These are phyloP conservation scores for Ellobius talpinus DNA, from an alignment of 2,113 vertebrate genomes.

Conservation along the genomic window DNA sequence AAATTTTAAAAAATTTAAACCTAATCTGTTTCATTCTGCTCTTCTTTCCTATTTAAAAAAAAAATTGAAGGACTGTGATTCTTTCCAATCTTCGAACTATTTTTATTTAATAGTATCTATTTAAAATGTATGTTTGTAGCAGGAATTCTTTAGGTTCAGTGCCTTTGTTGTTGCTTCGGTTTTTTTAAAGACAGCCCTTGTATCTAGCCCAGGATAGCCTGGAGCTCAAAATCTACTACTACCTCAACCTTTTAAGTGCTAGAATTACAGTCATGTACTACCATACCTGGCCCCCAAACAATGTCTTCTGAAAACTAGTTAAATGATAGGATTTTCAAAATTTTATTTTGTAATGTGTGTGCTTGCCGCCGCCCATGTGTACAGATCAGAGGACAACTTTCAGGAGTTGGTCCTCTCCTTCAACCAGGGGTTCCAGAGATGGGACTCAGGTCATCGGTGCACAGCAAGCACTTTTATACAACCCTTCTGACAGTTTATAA, in stretches of 20 bases:
- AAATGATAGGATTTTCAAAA: background rate
- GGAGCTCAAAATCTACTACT: background rate
- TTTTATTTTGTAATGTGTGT: background rate
- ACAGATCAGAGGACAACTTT: background rate
- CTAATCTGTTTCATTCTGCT: background rate
- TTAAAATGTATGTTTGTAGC: background rate
- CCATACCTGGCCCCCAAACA: background rate
- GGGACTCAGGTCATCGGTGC: too few species aligned
- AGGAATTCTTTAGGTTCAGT: background rate
- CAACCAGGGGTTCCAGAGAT: too few species aligned
- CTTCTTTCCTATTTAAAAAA: background rate
- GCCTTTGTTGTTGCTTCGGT: background rate
- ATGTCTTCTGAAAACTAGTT: background rate
- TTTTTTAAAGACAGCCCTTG: background rate
- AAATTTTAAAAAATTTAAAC: background rate
- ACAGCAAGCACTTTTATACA: too few species aligned
- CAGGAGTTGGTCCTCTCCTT: background rate
- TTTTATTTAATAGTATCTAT: slow-evolving; percentile 46
- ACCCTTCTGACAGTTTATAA: too few species aligned
- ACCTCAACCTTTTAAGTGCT: background rate
- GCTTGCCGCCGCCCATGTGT: too few species aligned
- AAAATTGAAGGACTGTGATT: background rate
- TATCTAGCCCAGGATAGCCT: background rate
- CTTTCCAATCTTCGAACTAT: slow-evolving; percentile 31
- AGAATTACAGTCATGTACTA: background rate